A percentile compares a stretch with the other conserved stretches of the same genome.
Evolutionary conservation across 2,797 vertebrate species (phyloP).

Genomic region (Pseudotriccus pelzelni): DNA sequence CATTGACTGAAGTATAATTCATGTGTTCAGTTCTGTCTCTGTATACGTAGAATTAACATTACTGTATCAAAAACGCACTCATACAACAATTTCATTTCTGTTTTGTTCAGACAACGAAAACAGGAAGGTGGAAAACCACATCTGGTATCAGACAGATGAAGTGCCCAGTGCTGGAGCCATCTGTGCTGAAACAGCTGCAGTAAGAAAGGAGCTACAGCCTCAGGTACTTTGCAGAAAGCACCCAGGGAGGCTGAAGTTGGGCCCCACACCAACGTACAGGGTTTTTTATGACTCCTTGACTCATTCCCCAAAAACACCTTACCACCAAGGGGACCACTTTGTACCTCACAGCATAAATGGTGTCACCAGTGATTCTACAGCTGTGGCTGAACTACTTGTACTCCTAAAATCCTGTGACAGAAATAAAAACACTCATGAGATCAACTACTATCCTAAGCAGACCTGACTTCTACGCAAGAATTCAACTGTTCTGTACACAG

Average conservation of each 20-base stretch:
- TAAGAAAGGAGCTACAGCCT: background rate
- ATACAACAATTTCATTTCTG: background rate
- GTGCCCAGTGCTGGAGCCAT: background rate
- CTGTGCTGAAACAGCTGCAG: background rate
- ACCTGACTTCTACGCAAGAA: background rate
- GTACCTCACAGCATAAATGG: background rate
- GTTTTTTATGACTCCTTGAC: background rate
- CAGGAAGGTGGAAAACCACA: background rate
- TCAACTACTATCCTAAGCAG: conserved; percentile 1
- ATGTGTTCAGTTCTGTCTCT: background rate
- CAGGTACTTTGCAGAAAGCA: background rate
- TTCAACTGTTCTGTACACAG: conserved; percentile 2
- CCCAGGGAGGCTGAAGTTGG: background rate
- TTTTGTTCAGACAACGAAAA: background rate
- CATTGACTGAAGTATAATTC: background rate
- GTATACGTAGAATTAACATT: background rate
- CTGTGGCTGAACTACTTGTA: background rate
- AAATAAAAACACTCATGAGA: background rate
- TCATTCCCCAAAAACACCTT: background rate
- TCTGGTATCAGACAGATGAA: background rate
- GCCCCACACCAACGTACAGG: background rate
- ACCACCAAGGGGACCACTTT: background rate
- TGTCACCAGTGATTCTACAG: background rate
- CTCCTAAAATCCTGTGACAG: background rate
- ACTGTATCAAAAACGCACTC: background rate